Percentiles rank a stretch among this genome's conserved stretches.
phyloP scores from a whole-genome alignment of 2,888 invertebrate species.

The Drosophila monieri region DNA sequence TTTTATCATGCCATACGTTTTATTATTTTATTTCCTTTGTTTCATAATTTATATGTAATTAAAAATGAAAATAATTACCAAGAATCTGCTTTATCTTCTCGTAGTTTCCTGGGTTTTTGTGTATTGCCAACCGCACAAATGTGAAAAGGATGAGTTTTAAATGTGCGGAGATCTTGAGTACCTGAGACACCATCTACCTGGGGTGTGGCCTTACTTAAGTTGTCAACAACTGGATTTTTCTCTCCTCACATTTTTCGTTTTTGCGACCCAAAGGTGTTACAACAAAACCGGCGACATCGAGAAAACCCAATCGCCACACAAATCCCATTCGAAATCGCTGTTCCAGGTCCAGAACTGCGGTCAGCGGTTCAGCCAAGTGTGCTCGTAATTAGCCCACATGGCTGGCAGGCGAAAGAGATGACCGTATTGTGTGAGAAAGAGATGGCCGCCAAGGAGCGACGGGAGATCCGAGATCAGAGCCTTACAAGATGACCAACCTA shows the following conservation, averaged over 20 bases:
- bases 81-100: background rate
- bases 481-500: constrained; percentile 24
- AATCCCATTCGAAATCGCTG: constrained; percentile 18
- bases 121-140: constrained; percentile 22
- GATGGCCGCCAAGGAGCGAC: background rate
- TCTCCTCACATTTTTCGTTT: background rate
- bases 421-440: background rate
- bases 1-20: too few species aligned
- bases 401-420: background rate
- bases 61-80: background rate
- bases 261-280: constrained; percentile 35
- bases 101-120: background rate
- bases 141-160: constrained; percentile 15
- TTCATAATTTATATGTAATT: background rate
- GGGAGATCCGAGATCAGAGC: background rate
- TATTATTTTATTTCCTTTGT: background rate
- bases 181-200: constrained; percentile 15
- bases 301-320: constrained; percentile 9
- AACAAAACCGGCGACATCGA: constrained; percentile 7
- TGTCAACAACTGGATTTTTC: constrained; percentile 30
- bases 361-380: constrained; percentile 43
- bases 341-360: constrained; percentile 22
- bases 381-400: constrained; percentile 40
- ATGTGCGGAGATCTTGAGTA: background rate
- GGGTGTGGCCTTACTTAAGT: constrained; percentile 43